Conservation (phyloP, 2,888 invertebrate species). For the Lasioglossum malachurum region DNA sequence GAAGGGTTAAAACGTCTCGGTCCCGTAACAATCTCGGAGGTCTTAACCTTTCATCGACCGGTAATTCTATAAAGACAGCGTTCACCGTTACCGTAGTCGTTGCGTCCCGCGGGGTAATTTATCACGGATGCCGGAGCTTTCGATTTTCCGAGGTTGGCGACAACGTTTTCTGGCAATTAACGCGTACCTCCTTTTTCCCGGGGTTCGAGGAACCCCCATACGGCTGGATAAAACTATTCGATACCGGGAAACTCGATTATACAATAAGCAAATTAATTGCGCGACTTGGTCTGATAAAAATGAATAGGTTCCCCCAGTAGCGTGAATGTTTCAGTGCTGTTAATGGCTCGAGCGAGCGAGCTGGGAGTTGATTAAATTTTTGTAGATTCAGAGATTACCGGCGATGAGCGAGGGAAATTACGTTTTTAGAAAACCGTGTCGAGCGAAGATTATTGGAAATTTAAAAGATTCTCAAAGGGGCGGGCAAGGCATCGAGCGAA, state of each 20-base stretch:
- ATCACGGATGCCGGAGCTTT: slow-evolving; percentile 40
- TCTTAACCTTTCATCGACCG: not conserved
- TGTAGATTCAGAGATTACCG: not conserved
- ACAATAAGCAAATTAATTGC: slow-evolving; percentile 44
- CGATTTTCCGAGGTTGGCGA: slow-evolving; percentile 7
- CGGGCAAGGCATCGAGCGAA: not conserved
- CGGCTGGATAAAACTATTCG: not conserved
- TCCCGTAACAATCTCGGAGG: not conserved
- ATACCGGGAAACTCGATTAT: not conserved
- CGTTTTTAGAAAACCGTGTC: not conserved
- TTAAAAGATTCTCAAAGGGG: not conserved
- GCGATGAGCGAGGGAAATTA: not conserved
- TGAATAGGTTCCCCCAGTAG: not conserved
- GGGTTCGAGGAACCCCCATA: not conserved
- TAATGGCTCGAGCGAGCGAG: not conserved
- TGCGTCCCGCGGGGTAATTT: slow-evolving; percentile 51
- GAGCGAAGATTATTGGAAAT: not conserved
- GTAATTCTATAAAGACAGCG: slow-evolving; percentile 18
- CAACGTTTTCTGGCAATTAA: slow-evolving; percentile 42
- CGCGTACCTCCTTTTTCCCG: not conserved
- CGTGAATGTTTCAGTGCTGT: slow-evolving; percentile 5
- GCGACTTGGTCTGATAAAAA: slow-evolving; percentile 15
- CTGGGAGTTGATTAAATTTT: not conserved
- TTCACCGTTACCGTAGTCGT: slow-evolving; percentile 20
- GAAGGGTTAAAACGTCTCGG: no score